A percentile compares a stretch with the other conserved stretches of the same genome.
These are phyloP conservation scores for Iguana delicatissima DNA, from an alignment of 2,797 vertebrate genomes.

Conservation along the genomic window DNA sequence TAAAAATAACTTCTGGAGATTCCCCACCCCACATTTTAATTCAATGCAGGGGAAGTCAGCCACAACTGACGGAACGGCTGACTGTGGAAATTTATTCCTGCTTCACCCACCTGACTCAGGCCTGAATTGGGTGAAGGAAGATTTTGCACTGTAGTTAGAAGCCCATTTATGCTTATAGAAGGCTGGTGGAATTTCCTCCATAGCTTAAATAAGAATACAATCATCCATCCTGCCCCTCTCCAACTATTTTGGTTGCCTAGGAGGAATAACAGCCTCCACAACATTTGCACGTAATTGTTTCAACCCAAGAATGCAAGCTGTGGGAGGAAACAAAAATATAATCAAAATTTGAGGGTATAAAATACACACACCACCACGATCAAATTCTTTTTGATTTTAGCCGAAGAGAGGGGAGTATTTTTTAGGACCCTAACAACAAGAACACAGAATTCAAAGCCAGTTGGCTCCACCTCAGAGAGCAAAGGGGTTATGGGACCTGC, in stretches of 20 bases:
- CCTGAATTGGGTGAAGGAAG: neutral
- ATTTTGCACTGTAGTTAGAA: neutral
- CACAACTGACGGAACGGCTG: neutral
- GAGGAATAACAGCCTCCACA: neutral
- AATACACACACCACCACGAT: neutral
- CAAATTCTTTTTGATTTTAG: rapidly evolving
- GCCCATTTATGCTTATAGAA: neutral
- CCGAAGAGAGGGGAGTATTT: neutral
- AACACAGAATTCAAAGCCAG: constrained; percentile 31
- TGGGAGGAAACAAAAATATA: neutral
- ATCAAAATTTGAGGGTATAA: neutral
- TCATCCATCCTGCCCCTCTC: neutral
- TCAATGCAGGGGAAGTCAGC: too few relatives aligned
- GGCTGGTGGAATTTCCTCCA: neutral
- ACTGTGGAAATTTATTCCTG: neutral
- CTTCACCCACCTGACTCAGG: neutral
- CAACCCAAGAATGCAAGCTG: neutral
- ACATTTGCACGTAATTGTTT: neutral
- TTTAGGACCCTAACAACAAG: neutral
- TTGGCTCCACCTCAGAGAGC: constrained; percentile 25
- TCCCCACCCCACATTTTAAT: too few relatives aligned
- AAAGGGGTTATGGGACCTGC: neutral
- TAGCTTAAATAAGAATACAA: neutral
- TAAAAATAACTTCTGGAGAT: too few relatives aligned
- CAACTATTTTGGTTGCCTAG: neutral